Percentiles rank a stretch among this genome's conserved stretches.
Conservation (phyloP, 2,797 vertebrate genomes). For the Syngnathus rostellatus region DNA sequence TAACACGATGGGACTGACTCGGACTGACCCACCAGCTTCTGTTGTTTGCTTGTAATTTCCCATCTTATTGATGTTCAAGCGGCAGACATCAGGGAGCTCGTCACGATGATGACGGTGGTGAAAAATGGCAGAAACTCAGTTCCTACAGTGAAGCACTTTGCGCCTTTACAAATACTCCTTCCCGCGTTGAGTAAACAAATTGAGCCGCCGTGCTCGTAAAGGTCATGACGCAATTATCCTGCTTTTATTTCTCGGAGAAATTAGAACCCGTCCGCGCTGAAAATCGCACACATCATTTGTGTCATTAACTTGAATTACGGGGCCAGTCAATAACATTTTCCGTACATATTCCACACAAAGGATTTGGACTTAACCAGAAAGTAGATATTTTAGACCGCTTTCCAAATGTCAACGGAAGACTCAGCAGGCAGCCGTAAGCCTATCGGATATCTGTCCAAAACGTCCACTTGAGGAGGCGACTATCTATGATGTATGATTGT, state of each 20-base stretch:
- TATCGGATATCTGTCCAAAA: constrained; percentile 36
- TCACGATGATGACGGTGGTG: background rate
- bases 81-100: background rate
- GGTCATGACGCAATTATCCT: background rate
- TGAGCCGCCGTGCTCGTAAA: background rate
- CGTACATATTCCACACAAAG: constrained; percentile 39
- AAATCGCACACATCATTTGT: constrained; percentile 16
- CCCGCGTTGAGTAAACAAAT: background rate
- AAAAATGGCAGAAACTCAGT: background rate
- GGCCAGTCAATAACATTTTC: constrained; percentile 40
- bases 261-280: background rate
- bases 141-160: background rate
- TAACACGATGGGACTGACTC: background rate
- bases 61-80: background rate
- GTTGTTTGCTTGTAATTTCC: background rate
- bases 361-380: constrained; percentile 29
- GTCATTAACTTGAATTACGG: constrained; percentile 22
- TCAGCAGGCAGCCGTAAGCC: constrained; percentile 20
- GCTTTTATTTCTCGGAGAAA: background rate
- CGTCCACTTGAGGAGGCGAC: constrained; percentile 20
- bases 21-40: background rate
- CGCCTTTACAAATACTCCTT: background rate
- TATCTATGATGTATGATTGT: background rate
- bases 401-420: constrained; percentile 27
- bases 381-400: constrained; percentile 33